These are phyloP conservation scores for Teleopsis dalmanni DNA, from an alignment of 1,140 invertebrate species.

Conservation along the genomic window DNA sequence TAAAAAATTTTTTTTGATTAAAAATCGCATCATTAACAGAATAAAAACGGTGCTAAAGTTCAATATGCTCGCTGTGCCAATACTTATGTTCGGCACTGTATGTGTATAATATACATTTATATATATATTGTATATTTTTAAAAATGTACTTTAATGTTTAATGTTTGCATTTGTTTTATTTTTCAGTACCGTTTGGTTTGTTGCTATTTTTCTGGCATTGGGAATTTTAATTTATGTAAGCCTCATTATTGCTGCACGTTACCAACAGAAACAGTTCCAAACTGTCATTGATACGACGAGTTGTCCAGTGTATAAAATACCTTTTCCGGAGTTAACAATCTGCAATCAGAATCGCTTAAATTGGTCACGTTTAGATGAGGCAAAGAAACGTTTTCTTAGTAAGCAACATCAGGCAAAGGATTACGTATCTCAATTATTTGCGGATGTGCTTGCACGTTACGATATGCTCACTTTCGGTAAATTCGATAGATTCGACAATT, in stretches of 20 bases:
- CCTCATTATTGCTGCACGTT: conserved; percentile 20
- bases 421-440: conserved; percentile 15
- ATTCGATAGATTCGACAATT: conserved; percentile 24
- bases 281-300: conserved; percentile 23
- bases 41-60: too few species aligned
- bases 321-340: conserved; percentile 32
- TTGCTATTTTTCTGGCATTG: conserved; percentile 17
- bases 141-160: too few species aligned
- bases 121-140: too few species aligned
- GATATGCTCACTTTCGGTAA: conserved; percentile 27
- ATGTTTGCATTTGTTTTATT: too few species aligned
- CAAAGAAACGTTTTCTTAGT: conserved; percentile 10
- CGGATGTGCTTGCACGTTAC: conserved; percentile 14
- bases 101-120: too few species aligned
- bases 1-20: too few species aligned
- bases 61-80: too few species aligned
- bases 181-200: conserved; percentile 17
- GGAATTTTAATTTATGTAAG: conserved; percentile 23
- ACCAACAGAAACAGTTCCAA: conserved; percentile 20
- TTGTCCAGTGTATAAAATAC: conserved; percentile 23
- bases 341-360: conserved; percentile 37
- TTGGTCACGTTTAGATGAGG: conserved; percentile 26
- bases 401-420: conserved; percentile 17
- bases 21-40: too few species aligned
- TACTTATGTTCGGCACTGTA: too few species aligned